phyloP scores from a whole-genome alignment of 2,797 vertebrate species.

The Rhincodon typus region DNA sequence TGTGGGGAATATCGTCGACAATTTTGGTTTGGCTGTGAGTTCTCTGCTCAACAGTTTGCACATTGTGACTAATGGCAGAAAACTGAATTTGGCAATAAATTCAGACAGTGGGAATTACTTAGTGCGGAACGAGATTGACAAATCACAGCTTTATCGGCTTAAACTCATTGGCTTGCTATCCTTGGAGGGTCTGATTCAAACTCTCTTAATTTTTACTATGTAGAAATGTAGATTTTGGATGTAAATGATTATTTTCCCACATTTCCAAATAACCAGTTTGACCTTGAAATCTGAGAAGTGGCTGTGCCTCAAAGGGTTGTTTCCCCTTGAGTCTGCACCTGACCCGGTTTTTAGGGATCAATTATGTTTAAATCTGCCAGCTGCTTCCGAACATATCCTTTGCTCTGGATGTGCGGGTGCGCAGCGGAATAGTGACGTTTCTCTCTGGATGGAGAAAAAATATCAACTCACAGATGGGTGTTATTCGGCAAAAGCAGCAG shows the following conservation, averaged over 20 bases:
- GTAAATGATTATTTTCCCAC: neutral
- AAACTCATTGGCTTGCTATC: constrained; percentile 67
- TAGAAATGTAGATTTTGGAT: constrained; percentile 43
- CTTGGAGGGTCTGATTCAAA: constrained; percentile 74
- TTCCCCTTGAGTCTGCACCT: constrained; percentile 45
- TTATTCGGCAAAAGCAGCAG: neutral
- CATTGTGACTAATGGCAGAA: constrained; percentile 68
- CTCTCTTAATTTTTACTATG: constrained; percentile 74
- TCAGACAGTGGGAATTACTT: constrained; percentile 71
- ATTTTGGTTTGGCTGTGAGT: constrained; percentile 72
- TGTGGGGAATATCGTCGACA: constrained; percentile 83
- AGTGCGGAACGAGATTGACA: constrained; percentile 80
- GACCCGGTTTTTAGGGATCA: constrained; percentile 53
- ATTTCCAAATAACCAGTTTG: neutral
- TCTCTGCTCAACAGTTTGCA: constrained; percentile 69
- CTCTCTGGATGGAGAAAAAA: constrained; percentile 45
- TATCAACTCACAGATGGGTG: neutral
- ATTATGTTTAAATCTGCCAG: constrained; percentile 53
- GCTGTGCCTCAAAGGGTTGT: neutral
- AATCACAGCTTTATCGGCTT: constrained; percentile 77
- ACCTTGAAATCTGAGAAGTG: neutral
- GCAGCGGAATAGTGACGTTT: constrained; percentile 43
- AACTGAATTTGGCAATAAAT: constrained; percentile 77
- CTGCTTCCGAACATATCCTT: constrained; percentile 50
- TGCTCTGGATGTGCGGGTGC: constrained; percentile 45